Conservation (phyloP, 2,797 vertebrate species). For the Spheniscus humboldti region DNA sequence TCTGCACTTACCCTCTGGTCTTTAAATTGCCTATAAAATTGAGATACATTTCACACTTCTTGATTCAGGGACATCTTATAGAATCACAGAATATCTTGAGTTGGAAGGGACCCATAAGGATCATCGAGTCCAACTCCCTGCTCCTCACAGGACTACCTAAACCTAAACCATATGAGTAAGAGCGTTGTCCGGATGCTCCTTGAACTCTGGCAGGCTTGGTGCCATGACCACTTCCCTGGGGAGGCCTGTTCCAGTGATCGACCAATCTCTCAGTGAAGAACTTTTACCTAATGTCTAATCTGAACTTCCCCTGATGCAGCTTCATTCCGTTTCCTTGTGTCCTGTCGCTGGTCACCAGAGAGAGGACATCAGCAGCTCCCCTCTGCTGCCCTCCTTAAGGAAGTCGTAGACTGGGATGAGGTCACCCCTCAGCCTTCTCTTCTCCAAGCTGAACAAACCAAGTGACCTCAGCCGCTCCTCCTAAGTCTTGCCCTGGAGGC, state of each 20-base stretch:
- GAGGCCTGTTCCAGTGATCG: not conserved
- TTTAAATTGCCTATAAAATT: not conserved
- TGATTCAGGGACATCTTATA: not conserved
- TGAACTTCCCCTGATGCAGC: not conserved
- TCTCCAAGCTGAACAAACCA: not conserved
- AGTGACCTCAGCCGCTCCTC: not conserved
- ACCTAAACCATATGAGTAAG: not conserved
- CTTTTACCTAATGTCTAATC: not conserved
- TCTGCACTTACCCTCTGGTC: not conserved
- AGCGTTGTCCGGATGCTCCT: accelerated
- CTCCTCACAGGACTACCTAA: not conserved
- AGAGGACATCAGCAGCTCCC: not conserved
- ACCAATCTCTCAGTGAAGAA: not conserved
- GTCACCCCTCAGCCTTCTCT: not conserved
- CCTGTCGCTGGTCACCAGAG: not conserved
- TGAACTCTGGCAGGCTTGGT: not conserved
- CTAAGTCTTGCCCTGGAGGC: not conserved
- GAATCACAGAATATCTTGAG: not conserved
- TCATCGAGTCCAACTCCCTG: not conserved
- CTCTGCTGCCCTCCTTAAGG: too few species aligned
- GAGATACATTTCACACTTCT: not conserved
- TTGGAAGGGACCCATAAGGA: not conserved
- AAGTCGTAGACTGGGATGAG: not conserved
- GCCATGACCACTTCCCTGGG: not conserved
- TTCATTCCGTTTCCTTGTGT: not conserved